Evolutionary conservation across 2,888 invertebrate genomes (phyloP).

Genomic region (Heliconius erato): DNA sequence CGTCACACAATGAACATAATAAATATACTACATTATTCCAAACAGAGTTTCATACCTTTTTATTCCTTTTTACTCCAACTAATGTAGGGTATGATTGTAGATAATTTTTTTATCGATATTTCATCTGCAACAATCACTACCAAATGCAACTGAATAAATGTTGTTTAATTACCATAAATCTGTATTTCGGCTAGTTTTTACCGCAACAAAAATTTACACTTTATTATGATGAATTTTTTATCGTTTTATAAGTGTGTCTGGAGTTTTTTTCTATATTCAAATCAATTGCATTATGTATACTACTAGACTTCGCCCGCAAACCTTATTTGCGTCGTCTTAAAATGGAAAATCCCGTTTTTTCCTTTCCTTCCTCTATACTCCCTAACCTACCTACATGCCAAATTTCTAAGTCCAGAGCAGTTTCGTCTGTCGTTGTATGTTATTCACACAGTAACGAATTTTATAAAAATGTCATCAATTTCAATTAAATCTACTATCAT

Average conservation of each 20-base stretch:
- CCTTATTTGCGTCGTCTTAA: neutral
- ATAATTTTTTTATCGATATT: conserved; percentile 9
- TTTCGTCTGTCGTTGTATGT: too few relatives aligned
- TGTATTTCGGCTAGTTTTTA: conserved; percentile 34
- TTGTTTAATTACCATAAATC: conserved; percentile 20
- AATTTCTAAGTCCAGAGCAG: too few relatives aligned
- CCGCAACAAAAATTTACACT: conserved; percentile 25
- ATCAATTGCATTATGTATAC: conserved; percentile 20
- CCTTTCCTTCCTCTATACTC: neutral
- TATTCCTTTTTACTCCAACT: too few relatives aligned
- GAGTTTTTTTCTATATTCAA: conserved; percentile 9
- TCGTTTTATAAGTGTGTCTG: conserved; percentile 26
- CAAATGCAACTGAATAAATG: conserved; percentile 30
- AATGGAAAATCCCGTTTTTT: neutral
- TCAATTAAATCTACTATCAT: too few relatives aligned
- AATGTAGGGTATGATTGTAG: neutral
- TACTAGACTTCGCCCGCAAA: neutral
- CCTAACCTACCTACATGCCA: neutral
- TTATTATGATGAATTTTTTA: conserved; percentile 8
- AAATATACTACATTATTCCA: too few relatives aligned
- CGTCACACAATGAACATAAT: too few relatives aligned
- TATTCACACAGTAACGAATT: too few relatives aligned
- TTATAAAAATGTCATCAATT: too few relatives aligned
- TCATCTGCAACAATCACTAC: neutral
- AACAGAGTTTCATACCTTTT: too few relatives aligned